Conservation (phyloP, 2,113 vertebrate species). For the Labeo rohita region DNA sequence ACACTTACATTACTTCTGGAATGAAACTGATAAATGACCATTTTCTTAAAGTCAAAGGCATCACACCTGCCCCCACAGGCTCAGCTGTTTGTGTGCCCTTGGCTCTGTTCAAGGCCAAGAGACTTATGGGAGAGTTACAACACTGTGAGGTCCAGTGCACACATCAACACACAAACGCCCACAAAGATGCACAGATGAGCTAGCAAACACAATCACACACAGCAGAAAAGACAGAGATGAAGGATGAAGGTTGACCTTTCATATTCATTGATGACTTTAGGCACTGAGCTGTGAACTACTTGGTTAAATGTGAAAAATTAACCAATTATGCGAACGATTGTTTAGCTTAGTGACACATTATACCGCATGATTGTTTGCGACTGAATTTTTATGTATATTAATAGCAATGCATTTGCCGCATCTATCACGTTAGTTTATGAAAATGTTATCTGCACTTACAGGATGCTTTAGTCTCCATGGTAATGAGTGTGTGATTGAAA, state of each 20-base stretch:
- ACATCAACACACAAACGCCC: background rate
- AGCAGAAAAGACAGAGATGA: background rate
- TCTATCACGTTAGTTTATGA: slow-evolving; percentile 25
- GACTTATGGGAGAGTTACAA: background rate
- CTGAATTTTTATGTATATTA: background rate
- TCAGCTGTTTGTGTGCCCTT: background rate
- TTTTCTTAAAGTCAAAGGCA: slow-evolving; percentile 1
- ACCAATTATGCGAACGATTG: background rate
- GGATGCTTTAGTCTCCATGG: slow-evolving; percentile 16
- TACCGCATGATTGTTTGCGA: background rate
- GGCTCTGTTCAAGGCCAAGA: background rate
- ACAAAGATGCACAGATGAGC: slow-evolving; percentile 3
- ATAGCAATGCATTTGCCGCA: background rate
- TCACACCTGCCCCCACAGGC: background rate
- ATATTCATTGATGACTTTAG: slow-evolving; percentile 17
- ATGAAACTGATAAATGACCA: background rate
- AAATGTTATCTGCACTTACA: slow-evolving; percentile 17
- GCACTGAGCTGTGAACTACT: slow-evolving; percentile 17
- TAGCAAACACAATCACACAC: background rate
- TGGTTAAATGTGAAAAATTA: slow-evolving; percentile 3
- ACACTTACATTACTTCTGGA: background rate
- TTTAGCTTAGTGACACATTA: slow-evolving; percentile 16
- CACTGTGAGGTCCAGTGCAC: background rate
- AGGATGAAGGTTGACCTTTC: slow-evolving; percentile 21
- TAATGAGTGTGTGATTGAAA: slow-evolving; percentile 17